phyloP scores from a whole-genome alignment of 37 sponge, comb jelly and placozoan species.

The Ephydatia muelleri region DNA sequence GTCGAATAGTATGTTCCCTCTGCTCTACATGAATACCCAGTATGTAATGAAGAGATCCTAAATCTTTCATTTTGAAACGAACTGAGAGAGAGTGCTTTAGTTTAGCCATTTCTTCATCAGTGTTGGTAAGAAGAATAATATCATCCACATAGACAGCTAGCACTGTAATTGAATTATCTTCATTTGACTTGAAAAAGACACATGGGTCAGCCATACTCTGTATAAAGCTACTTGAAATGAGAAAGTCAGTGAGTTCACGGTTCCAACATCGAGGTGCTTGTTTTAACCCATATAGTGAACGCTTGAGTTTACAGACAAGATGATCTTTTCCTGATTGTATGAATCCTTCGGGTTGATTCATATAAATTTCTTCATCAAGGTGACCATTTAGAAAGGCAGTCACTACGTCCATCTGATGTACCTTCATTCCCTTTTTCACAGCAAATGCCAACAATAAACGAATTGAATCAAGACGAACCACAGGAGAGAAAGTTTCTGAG shows the following conservation, averaged over 20 bases:
- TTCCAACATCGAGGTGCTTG: constrained; percentile 51
- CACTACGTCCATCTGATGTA: constrained; percentile 66
- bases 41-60: constrained; percentile 57
- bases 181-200: constrained; percentile 5
- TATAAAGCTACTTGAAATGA: not conserved
- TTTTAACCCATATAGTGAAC: constrained; percentile 55
- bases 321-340: constrained; percentile 31
- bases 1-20: constrained; percentile 15
- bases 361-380: constrained; percentile 49
- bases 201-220: constrained; percentile 46
- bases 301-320: constrained; percentile 39
- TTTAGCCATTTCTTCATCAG: constrained; percentile 37
- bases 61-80: constrained; percentile 56
- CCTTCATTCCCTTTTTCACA: constrained; percentile 35
- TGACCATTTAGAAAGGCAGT: constrained; percentile 59
- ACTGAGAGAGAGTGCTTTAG: constrained; percentile 11
- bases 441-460: constrained; percentile 46
- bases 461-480: constrained; percentile 32
- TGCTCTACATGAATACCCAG: constrained; percentile 32
- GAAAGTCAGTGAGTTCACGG: constrained; percentile 7
- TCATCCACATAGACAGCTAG: constrained; percentile 58
- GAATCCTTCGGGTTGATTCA: constrained; percentile 57
- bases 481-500: constrained; percentile 57
- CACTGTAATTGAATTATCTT: not conserved
- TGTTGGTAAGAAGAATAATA: constrained; percentile 19